Base-by-base conservation (phyloP, 2,113 vertebrate species). In the Phylloscopus whistleri region DNA sequence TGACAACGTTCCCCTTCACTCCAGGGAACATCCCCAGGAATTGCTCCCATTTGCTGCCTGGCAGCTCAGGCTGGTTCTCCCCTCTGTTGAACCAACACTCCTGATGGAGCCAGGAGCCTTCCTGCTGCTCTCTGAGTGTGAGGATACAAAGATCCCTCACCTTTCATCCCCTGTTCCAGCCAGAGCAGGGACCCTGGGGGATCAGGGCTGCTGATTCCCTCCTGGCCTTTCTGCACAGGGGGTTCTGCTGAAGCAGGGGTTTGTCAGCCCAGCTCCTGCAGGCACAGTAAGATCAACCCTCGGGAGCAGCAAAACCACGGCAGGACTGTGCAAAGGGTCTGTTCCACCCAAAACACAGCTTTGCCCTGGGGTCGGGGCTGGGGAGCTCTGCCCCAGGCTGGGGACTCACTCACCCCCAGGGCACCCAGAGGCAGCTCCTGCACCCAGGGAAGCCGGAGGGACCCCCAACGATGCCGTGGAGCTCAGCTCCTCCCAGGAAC, bases 391-490 rank as follows among this genome's bases (percentile, higher is more conserved):
- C 79, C 31, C 83, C 16, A 51, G 48, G 4, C 46, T 1, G n/a
- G 90, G 63, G 80, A 37, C 20, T 89, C 80, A 26, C 37, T n/a
- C n/a, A n/a, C n/a, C n/a, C 33, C 19, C 11, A 49, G 94, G 93
- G 89, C 94, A 92, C 31, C 82, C 70, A 3, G 48, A 62, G 51
- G 89, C 80, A 46, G 72, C 60, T 39, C 11, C 84, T 26, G 87
- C 0, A 1, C 70, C 79, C 80, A 6, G 37, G 11, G 37, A 28
- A 89, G 89, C 75, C 5, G 3, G 75, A n/a, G 84, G 85, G 94
- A 96, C 95, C 95, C 95, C 92, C 96, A 95, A 89, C 84, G 82
- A 90, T 37, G 94, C 94, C 27, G 78, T 56, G 83, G 41, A 95
- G 94, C 83, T 96, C 95, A 94, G 91, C 91, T 84, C 49, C 87